Conservation (phyloP, 2,888 invertebrate species). For the Patella depressa region DNA sequence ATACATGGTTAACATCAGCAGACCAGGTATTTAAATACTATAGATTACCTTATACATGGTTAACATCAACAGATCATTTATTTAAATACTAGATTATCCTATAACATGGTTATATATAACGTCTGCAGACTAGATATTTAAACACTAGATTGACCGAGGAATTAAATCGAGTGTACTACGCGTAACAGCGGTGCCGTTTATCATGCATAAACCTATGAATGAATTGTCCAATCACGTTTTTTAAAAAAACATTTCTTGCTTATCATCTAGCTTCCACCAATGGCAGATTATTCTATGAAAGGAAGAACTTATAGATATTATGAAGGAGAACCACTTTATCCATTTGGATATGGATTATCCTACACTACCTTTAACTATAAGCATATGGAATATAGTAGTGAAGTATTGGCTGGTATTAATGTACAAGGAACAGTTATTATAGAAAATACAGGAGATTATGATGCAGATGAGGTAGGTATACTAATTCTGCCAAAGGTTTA, state of each 20-base stretch:
- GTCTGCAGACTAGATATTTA: too few relatives aligned
- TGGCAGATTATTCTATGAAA: constrained; percentile 16
- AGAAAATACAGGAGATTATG: constrained; percentile 2
- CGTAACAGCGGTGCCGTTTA: too few relatives aligned
- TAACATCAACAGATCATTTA: too few relatives aligned
- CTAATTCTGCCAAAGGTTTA: too few relatives aligned
- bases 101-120: too few relatives aligned
- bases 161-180: too few relatives aligned
- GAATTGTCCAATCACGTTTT: too few relatives aligned
- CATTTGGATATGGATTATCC: constrained; percentile 7
- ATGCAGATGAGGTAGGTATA: constrained; percentile 12
- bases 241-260: too few relatives aligned
- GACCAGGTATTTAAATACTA: constrained; percentile 9
- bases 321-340: not conserved
- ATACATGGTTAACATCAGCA: constrained; percentile 58
- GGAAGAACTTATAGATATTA: constrained; percentile 17
- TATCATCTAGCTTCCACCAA: constrained; percentile 9
- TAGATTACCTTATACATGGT: too few relatives aligned
- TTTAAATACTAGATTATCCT: too few relatives aligned
- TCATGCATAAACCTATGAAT: too few relatives aligned
- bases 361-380: not conserved
- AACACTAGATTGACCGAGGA: too few relatives aligned
- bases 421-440: not conserved
- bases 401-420: not conserved
- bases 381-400: not conserved